Evolutionary conservation across 2,797 vertebrate species (phyloP).

Genomic region (Rhinoraja longicauda): DNA sequence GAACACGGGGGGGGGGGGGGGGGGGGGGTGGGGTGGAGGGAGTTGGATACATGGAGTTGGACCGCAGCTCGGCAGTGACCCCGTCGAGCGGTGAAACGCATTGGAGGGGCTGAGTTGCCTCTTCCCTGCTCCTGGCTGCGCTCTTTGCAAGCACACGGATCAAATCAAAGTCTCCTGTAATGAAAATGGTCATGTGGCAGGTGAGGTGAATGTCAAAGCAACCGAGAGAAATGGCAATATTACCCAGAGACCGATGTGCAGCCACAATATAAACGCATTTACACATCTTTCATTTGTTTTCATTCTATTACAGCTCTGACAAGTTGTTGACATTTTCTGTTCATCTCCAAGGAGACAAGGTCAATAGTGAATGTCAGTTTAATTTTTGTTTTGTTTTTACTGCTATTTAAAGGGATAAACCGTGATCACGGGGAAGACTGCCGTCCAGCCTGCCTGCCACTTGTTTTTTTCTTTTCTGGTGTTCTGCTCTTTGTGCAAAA

Average conservation of each 20-base stretch:
- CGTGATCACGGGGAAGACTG: background rate
- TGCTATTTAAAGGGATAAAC: slow-evolving; percentile 13
- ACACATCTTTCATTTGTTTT: slow-evolving; percentile 10
- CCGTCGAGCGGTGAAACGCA: too few species aligned
- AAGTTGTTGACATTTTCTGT: slow-evolving; percentile 45
- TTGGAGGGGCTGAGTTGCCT: too few species aligned
- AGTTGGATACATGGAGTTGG: too few species aligned
- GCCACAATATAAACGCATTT: slow-evolving; percentile 12
- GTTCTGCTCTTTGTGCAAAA: background rate
- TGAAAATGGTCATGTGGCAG: background rate
- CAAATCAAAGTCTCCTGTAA: background rate
- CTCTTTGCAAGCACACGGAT: background rate
- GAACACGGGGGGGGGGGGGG: too few species aligned
- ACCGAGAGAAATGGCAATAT: slow-evolving; percentile 16
- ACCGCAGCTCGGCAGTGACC: too few species aligned
- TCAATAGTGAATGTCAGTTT: slow-evolving; percentile 51
- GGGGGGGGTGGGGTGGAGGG: too few species aligned
- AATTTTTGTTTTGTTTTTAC: slow-evolving; percentile 42
- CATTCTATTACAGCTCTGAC: slow-evolving; percentile 34
- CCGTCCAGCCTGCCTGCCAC: background rate
- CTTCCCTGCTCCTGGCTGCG: too few species aligned
- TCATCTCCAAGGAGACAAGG: slow-evolving; percentile 56
- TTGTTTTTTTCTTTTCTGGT: background rate
- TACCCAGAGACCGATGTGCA: background rate
- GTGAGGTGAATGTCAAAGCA: background rate